phyloP scores from a whole-genome alignment of 2,797 vertebrate species.

The Fundulus diaphanus region DNA sequence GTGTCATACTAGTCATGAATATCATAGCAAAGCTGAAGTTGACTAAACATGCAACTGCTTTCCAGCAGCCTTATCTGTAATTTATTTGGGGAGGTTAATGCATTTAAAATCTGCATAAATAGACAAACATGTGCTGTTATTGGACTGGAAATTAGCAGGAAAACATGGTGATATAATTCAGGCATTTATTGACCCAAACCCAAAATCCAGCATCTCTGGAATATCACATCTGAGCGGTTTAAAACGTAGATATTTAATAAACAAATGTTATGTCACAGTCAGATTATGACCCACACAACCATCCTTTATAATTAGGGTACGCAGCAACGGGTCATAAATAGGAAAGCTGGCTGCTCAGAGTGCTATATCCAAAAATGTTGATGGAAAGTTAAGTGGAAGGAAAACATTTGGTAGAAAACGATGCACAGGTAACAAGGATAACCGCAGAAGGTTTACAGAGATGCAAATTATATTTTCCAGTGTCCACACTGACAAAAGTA shows the following conservation, averaged over 20 bases:
- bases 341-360: background rate
- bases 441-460: background rate
- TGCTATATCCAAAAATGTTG: background rate
- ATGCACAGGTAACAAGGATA: too few species aligned
- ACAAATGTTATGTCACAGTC: background rate
- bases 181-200: background rate
- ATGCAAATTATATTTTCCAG: background rate
- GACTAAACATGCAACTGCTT: background rate
- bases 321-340: too few species aligned
- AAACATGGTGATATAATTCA: background rate
- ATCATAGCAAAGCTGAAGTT: background rate
- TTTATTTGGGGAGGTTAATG: too few species aligned
- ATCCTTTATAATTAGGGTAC: too few species aligned
- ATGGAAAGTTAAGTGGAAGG: background rate
- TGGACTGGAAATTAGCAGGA: too few species aligned
- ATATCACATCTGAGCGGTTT: background rate
- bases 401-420: background rate
- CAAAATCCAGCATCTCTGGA: too few species aligned
- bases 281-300: background rate
- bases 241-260: background rate
- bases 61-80: background rate
- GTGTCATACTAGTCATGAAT: rapidly evolving
- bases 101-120: background rate
- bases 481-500: too few species aligned
- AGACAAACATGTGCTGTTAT: background rate